phyloP scores from a whole-genome alignment of 2,888 invertebrate species.

The Charanyca ferruginea region DNA sequence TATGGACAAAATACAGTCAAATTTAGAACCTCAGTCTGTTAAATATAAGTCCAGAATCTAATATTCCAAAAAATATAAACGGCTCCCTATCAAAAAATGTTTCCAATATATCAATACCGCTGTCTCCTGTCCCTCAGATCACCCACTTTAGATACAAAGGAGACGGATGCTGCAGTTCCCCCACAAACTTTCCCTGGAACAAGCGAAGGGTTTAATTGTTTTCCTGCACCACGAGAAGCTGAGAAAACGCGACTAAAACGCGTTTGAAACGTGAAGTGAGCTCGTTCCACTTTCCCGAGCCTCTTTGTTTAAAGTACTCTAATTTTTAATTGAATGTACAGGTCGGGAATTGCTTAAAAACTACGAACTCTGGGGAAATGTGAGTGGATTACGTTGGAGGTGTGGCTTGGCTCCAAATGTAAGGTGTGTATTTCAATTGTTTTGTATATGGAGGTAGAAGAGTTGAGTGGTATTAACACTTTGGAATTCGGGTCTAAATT shows the following conservation, averaged over 20 bases:
- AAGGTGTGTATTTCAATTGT: conserved; percentile 35
- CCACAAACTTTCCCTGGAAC: conserved; percentile 83
- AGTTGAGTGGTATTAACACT: neutral
- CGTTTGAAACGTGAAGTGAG: conserved; percentile 70
- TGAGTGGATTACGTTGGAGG: conserved; percentile 52
- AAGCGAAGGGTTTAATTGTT: conserved; percentile 89
- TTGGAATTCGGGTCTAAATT: neutral
- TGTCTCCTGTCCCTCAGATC: conserved; percentile 63
- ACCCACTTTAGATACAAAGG: conserved; percentile 78
- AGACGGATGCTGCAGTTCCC: conserved; percentile 80
- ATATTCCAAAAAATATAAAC: too few relatives aligned
- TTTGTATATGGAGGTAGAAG: neutral
- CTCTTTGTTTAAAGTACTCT: conserved; percentile 81
- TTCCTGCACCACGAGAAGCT: conserved; percentile 80
- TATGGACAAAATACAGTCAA: too few relatives aligned
- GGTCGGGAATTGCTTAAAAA: conserved; percentile 64
- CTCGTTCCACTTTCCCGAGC: conserved; percentile 75
- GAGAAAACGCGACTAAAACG: conserved; percentile 82
- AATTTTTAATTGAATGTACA: conserved; percentile 83
- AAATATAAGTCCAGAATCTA: too few relatives aligned
- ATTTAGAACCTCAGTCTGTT: too few relatives aligned
- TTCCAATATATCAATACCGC: conserved; percentile 58
- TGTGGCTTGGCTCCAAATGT: conserved; percentile 35
- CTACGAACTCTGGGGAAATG: conserved; percentile 49
- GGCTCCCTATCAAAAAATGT: neutral